Evolutionary conservation across 2,888 invertebrate species (phyloP).

Genomic region (Brachyopa scutellaris): DNA sequence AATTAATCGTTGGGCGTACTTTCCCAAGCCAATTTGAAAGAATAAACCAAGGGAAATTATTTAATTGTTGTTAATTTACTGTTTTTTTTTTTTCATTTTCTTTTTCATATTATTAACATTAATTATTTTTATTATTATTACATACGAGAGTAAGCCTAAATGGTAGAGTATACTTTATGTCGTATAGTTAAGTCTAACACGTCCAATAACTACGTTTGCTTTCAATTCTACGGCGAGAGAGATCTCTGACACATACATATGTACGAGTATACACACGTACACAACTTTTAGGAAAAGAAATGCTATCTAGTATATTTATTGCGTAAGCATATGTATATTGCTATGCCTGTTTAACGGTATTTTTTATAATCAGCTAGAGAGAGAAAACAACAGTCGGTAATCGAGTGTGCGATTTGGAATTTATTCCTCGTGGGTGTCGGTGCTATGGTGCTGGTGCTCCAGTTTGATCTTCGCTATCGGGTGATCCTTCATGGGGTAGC

Average conservation of each 20-base stretch:
- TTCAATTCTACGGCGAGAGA: constrained; percentile 57
- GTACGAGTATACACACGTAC: constrained; percentile 47
- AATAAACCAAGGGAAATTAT: constrained; percentile 57
- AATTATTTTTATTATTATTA: constrained; percentile 23
- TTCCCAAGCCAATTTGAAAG: constrained; percentile 61
- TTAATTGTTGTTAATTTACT: constrained; percentile 29
- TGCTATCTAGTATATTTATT: constrained; percentile 53
- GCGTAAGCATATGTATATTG: constrained; percentile 47
- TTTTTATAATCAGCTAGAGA: constrained; percentile 37
- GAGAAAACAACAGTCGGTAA: constrained; percentile 55
- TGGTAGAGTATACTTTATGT: constrained; percentile 64
- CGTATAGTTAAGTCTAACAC: constrained; percentile 58
- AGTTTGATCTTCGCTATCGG: constrained; percentile 79
- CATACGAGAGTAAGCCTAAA: constrained; percentile 55
- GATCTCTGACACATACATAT: too few species aligned
- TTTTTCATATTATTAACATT: constrained; percentile 29
- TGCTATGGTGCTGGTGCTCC: constrained; percentile 79
- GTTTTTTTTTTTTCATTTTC: not conserved
- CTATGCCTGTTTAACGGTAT: constrained; percentile 23
- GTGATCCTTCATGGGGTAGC: constrained; percentile 74
- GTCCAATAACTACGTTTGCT: constrained; percentile 54
- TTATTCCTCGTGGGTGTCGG: constrained; percentile 80
- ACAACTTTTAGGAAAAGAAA: constrained; percentile 59
- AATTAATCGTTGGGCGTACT: constrained; percentile 61
- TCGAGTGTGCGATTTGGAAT: constrained; percentile 44